Percentiles rank a stretch among this genome's conserved stretches.
phyloP scores from a whole-genome alignment of 2,113 vertebrate genomes.

The Smithornis capensis region DNA sequence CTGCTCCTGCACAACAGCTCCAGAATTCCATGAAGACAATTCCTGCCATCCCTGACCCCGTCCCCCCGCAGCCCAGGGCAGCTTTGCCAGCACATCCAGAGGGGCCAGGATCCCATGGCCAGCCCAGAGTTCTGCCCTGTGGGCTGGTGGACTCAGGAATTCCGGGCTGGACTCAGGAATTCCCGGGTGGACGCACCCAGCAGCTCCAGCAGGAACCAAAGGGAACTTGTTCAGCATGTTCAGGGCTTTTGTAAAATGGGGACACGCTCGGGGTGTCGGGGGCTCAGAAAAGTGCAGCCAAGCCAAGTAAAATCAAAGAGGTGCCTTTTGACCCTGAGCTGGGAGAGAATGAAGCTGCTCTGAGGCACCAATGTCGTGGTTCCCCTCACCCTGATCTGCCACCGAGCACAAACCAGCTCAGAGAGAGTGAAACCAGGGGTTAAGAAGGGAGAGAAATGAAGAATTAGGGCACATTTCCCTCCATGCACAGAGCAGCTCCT shows the following conservation, averaged over 20 bases:
- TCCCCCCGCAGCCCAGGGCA: neutral
- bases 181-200: neutral
- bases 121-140: neutral
- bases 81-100: neutral
- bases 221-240: fast-evolving
- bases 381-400: neutral
- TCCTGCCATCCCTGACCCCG: fast-evolving
- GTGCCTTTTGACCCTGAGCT: neutral
- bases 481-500: fast-evolving
- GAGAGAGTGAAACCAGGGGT: fast-evolving
- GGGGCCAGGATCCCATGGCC: neutral
- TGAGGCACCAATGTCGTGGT: neutral
- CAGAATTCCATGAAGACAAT: no score
- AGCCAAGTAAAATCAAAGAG: neutral
- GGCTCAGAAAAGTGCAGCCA: fast-evolving
- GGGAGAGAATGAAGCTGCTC: neutral
- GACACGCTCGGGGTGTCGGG: neutral
- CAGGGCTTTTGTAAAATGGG: neutral
- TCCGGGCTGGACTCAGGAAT: neutral
- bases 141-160: fast-evolving
- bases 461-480: neutral
- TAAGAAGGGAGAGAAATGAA: neutral
- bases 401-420: fast-evolving
- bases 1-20: no score
- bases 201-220: neutral